Base-by-base conservation (phyloP, 2,113 vertebrate species). In the Prolemur simus region DNA sequence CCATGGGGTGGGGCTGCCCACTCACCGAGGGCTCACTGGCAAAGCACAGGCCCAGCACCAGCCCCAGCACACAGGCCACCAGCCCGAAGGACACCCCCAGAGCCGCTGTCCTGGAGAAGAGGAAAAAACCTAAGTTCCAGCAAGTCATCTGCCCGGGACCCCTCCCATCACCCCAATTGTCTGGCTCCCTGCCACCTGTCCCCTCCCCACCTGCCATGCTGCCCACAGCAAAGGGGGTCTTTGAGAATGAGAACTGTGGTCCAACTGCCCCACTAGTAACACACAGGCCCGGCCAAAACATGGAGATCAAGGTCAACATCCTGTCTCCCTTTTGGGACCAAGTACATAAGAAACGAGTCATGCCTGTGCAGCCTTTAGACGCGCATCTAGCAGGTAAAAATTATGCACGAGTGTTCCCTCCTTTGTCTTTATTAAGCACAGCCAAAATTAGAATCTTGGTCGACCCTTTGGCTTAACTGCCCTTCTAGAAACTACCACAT, bases 1-100 rank as follows among this genome's bases (percentile, higher is more conserved):
- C 49, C 13, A 20, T 0, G 27, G 63, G 64, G 13, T 20, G 1
- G 8, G 6, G 5, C 23, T 5, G 13, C 74, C 66, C 39, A 99
- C 99, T 99, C 98, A 99, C 99, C 99, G 98, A 96, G 69, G 99
- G 96, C 94, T 99, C 98, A 42, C 98, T 98, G 8, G 99, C 99
- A 85, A 99, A 99, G 96, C 99, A 99, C 95, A 99, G 98, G 78
- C 98, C 96, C 60, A 99, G 97, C 90, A 98, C 98, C 80, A 99
- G 97, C 69, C 96, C 97, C 83, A 99, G 98, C 96, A 99, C 95
- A 49, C 98, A 97, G 76, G 98, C 99, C 96, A 99, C 98, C 58
- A 98, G 96, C 34, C 98, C 99, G 77, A 99, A 99, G 10, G 98
- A 98, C 94, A 99, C 93, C 0, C 98, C 99, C 95, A 99, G 97